Conservation (phyloP, 2,113 vertebrate species). For the Caranx melampygus region DNA sequence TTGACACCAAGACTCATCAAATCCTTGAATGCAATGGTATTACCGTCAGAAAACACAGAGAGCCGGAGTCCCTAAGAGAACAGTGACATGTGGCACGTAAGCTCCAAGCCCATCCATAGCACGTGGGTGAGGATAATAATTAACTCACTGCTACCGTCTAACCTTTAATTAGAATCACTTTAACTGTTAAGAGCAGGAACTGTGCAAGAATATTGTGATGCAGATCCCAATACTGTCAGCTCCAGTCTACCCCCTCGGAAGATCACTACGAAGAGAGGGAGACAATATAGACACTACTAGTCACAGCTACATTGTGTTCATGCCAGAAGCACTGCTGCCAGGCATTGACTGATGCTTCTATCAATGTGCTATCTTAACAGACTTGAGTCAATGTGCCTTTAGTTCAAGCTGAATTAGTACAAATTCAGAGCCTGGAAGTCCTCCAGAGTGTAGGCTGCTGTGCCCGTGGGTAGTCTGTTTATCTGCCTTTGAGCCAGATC, state of each 20-base stretch:
- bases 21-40: constrained; percentile 8
- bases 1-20: constrained; percentile 5
- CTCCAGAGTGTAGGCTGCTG: not conserved
- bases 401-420: not conserved
- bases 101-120: not conserved
- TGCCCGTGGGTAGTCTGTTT: not conserved
- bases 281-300: not conserved
- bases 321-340: not conserved
- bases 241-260: not conserved
- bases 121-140: not conserved
- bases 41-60: constrained; percentile 7
- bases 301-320: not conserved
- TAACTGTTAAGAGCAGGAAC: not conserved
- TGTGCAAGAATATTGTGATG: not conserved
- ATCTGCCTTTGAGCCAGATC: constrained; percentile 35
- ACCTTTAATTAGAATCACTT: constrained; percentile 9
- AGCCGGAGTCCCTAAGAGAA: constrained; percentile 3
- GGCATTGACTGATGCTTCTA: not conserved
- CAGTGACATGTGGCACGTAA: not conserved
- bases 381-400: not conserved
- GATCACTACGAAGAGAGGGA: not conserved
- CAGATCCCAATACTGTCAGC: not conserved
- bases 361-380: too few species aligned
- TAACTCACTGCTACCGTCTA: not conserved
- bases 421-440: not conserved